phyloP scores from a whole-genome alignment of 2,888 invertebrate species.

The Lepidochitona cinerea region DNA sequence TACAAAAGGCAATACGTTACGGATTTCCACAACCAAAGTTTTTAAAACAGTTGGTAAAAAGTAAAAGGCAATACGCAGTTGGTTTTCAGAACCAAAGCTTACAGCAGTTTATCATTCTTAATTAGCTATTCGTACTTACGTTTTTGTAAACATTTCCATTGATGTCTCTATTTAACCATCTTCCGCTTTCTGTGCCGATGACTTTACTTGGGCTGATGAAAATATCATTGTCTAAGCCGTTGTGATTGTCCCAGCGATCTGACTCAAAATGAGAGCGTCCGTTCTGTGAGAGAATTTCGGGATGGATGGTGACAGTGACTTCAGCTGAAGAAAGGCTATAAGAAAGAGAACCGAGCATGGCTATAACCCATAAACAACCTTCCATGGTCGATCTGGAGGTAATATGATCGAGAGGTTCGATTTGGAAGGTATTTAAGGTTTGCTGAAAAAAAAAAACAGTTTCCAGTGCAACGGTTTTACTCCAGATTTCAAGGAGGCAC shows the following conservation, averaged over 20 bases:
- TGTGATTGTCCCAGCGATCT: neutral
- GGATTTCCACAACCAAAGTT: neutral
- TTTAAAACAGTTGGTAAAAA: neutral
- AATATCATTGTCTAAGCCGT: constrained; percentile 4
- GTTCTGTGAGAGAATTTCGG: neutral
- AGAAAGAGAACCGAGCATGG: too few relatives aligned
- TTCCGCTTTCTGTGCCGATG: constrained; percentile 13
- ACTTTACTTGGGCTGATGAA: constrained; percentile 1
- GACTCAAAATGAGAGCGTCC: neutral
- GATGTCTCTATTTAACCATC: constrained; percentile 15
- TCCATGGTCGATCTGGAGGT: too few relatives aligned
- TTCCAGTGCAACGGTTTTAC: neutral
- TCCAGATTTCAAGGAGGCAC: neutral
- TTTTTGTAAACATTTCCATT: neutral
- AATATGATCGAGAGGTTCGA: too few relatives aligned
- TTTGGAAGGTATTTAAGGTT: too few relatives aligned
- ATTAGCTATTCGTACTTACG: neutral
- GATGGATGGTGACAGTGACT: neutral
- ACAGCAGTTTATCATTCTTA: neutral
- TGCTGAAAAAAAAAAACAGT: neutral
- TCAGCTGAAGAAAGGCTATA: too few relatives aligned
- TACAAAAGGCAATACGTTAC: neutral
- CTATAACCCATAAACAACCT: too few relatives aligned
- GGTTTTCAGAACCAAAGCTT: neutral
- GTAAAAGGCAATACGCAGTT: neutral